Evolutionary conservation across 1,140 invertebrate genomes (phyloP).

Genomic region (Diplogasteroides magnus): DNA sequence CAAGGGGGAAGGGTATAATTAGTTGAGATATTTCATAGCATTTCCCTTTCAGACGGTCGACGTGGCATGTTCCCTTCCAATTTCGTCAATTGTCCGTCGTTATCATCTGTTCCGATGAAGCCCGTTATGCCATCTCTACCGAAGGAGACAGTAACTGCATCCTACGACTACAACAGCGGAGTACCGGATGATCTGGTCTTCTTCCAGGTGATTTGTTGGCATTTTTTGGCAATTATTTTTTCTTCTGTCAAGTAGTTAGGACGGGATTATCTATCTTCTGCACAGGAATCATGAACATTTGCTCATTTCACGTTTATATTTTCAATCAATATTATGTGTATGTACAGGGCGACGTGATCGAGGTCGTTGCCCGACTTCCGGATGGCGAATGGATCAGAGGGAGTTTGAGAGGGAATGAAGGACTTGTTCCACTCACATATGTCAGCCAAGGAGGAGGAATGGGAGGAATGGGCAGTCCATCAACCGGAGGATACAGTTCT

Average conservation of each 20-base stretch:
- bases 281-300: too few species aligned
- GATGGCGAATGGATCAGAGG: neutral
- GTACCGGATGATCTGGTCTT: neutral
- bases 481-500: too few species aligned
- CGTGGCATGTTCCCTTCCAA: neutral
- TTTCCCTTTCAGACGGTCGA: neutral
- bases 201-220: neutral
- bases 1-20: too few species aligned
- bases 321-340: too few species aligned
- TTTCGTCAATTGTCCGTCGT: neutral
- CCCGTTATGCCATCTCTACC: neutral
- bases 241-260: too few species aligned
- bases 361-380: neutral
- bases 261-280: too few species aligned
- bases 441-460: too few species aligned
- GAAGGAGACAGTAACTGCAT: neutral
- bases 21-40: too few species aligned
- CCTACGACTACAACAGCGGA: neutral
- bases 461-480: too few species aligned
- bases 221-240: too few species aligned
- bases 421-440: neutral
- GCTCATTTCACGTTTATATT: too few species aligned
- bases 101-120: neutral
- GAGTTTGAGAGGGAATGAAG: neutral
- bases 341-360: neutral